Evolutionary conservation across 2,797 vertebrate genomes (phyloP), one percentile per base, ranked within the genome.

Genomic region (Cirrhinus mrigala): DNA sequence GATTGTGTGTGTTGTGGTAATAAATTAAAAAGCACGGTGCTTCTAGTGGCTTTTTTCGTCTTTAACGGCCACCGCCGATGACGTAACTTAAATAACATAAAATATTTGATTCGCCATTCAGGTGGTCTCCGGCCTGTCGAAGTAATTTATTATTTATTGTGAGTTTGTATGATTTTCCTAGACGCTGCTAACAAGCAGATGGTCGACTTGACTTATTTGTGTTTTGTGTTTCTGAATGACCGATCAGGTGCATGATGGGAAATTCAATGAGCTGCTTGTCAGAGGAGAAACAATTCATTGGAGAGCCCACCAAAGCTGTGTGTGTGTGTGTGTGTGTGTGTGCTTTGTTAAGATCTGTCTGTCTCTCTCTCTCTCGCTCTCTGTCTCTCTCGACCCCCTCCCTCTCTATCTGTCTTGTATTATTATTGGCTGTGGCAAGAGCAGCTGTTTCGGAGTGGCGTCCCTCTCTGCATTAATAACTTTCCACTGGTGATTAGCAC

Each of bases 191-290:
- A 99, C 98, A 99, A 99, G 97, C 98, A 99, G 98, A 99, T 99
- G 98, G 98, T 99, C 95, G 96, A 96, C 97, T 98, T 99, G 97
- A 98, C 98, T 99, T 99, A 98, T 98, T 98, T 99, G 97, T 97
- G 96, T 98, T 98, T 97, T 97, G 97, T 98, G 97, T 98, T 98
- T 97, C 97, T 98, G 97, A 99, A 98, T 99, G 98, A 99, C 98
- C 98, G 97, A 99, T 99, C 97, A 97, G 97, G 97, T 97, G 97
- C 98, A 99, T 98, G 98, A 99, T 97, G 98, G 97, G 97, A 99
- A 98, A 97, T 94, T 97, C 97, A 98, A 99, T 99, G 97, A 99
- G 98, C 96, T 98, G 98, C 97, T 97, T 98, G 97, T 98, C 97
- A 98, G 96, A 96, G 96, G 97, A 94, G 93, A 95, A 96, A 97